Evolutionary conservation across 1,140 invertebrate species (phyloP), one percentile per base, ranked within the genome.

Genomic region (Drosophila arawakana): DNA sequence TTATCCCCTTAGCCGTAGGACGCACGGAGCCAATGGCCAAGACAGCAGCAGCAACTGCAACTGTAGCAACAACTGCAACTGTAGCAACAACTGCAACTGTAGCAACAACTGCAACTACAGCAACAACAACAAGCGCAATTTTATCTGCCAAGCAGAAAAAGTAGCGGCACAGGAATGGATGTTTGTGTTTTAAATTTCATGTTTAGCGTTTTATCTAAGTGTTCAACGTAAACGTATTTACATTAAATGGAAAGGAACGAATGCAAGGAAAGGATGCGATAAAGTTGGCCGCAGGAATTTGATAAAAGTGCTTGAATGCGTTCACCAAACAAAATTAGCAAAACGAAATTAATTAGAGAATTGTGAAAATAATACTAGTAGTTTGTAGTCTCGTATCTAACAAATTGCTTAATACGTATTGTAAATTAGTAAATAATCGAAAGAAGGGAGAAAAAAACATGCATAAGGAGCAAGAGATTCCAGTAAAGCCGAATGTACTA

Each of bases 131-230:
- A n/a, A 68, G 50, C 58, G 67, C 52, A 11, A 73, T 73, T 80
- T 74, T 62, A 41, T 25, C 73, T 71, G 66, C 69, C 46, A 88
- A 86, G 63, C 83, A 83, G 50, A 89, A 73, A 11, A 86, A 86
- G 83, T 86, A 86, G 83, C 83, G 76, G 47, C 76, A 83, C 25
- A 66, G 55, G 25, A 79, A 47, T 50, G 73, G 83, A 66, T 88
- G 83, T 69, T 77, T 86, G 66, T 86, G 83, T 71, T 88, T 88
- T 66, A 86, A 86, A 58, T 83, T 80, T 77, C 73, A 81, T 62
- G 69, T 80, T 88, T 86, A 86, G 73, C 43, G 21, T 50, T 46
- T 73, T 65, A 65, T 63, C 65, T 79, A 35, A 75, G 68, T 81
- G 58, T 76, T 78, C 55, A 50, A 34, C 46, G 13, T 71, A 52